Conservation (phyloP, 2,797 vertebrate species). For the Trachops cirrhosus region DNA sequence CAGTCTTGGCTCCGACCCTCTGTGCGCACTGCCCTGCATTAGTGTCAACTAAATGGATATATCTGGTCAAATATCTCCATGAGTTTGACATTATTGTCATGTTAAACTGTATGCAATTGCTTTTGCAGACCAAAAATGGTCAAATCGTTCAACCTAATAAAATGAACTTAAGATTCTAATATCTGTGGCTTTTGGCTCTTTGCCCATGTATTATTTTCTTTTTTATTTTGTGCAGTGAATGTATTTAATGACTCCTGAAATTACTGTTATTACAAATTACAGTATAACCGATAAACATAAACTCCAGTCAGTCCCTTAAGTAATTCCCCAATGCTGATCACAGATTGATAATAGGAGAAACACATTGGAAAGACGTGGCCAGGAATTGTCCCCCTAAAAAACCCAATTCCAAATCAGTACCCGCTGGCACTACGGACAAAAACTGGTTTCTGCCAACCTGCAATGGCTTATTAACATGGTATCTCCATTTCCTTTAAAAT, state of each 20-base stretch:
- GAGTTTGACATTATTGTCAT: neutral
- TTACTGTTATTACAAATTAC: constrained; percentile 13
- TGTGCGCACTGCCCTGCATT: neutral
- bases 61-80: neutral
- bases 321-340: neutral
- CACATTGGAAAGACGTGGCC: neutral
- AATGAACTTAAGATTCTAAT: neutral
- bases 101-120: neutral
- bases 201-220: neutral
- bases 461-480: neutral
- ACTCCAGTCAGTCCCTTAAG: neutral
- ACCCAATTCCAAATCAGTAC: neutral
- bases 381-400: neutral
- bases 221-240: constrained; percentile 29
- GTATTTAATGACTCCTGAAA: neutral
- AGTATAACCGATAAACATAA: neutral
- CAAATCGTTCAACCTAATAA: neutral
- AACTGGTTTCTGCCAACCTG: neutral
- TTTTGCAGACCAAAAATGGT: neutral
- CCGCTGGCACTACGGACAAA: neutral
- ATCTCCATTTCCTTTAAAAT: neutral
- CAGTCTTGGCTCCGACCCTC: neutral
- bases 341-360: neutral
- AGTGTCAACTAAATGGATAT: neutral
- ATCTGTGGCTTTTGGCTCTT: neutral